These are phyloP conservation scores for Drosophila bunnanda DNA, from an alignment of 2,888 invertebrate species.

Conservation along the genomic window DNA sequence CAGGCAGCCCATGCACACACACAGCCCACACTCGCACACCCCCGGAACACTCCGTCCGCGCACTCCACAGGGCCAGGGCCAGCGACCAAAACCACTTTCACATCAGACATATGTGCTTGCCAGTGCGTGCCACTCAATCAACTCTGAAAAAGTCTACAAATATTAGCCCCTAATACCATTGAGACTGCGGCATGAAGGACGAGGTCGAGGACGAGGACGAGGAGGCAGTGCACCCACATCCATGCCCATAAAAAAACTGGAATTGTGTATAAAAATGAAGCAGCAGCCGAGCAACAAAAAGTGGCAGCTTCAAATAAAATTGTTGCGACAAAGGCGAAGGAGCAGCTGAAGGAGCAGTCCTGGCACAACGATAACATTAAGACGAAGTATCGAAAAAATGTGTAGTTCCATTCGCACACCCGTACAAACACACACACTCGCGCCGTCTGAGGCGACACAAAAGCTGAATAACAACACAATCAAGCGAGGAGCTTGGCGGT, in stretches of 20 bases:
- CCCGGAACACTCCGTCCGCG: constrained; percentile 27
- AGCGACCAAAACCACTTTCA: constrained; percentile 14
- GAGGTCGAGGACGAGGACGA: constrained; percentile 22
- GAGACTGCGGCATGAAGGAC: constrained; percentile 68
- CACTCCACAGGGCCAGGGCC: constrained; percentile 14
- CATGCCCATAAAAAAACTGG: constrained; percentile 74
- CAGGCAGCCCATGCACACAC: constrained; percentile 74
- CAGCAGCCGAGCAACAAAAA: constrained; percentile 62
- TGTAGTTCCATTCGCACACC: constrained; percentile 66
- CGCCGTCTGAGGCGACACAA: constrained; percentile 59
- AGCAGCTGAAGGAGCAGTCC: constrained; percentile 64
- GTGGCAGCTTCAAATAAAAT: constrained; percentile 81
- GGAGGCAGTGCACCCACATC: constrained; percentile 41
- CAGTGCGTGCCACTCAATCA: constrained; percentile 80
- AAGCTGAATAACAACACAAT: constrained; percentile 78
- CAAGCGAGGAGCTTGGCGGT: constrained; percentile 66
- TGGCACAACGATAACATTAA: constrained; percentile 78
- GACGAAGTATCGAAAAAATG: constrained; percentile 79
- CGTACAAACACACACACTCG: constrained; percentile 25
- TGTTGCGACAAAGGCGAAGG: constrained; percentile 79
- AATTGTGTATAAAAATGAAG: constrained; percentile 81
- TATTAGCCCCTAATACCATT: constrained; percentile 82
- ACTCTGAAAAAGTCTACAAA: constrained; percentile 80
- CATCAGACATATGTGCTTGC: constrained; percentile 58
- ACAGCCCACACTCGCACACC: constrained; percentile 27